Conservation (phyloP, 2,888 invertebrate genomes). For the Ligdia adustata region DNA sequence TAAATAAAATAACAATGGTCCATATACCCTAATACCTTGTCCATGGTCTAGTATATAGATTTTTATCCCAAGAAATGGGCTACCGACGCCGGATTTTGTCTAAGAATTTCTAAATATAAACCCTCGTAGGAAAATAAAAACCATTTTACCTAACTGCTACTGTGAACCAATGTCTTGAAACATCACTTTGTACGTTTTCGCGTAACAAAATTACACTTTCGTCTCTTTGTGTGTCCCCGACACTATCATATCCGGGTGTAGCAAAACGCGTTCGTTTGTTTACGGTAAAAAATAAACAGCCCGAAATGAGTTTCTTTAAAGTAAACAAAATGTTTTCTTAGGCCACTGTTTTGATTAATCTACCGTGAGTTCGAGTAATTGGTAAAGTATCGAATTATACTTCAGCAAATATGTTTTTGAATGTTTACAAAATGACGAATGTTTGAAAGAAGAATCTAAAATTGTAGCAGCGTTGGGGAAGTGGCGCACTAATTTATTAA, state of each 20-base stretch:
- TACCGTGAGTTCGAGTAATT: constrained; percentile 15
- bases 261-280: constrained; percentile 17
- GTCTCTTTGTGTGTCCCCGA: constrained; percentile 20
- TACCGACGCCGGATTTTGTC: no score
- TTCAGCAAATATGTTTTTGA: not conserved
- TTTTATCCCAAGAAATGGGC: no score
- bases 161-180: constrained; percentile 24
- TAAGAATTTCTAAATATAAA: no score
- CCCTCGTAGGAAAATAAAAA: no score
- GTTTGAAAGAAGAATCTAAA: no score
- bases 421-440: not conserved
- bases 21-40: no score
- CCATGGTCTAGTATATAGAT: no score
- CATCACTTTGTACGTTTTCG: constrained; percentile 22
- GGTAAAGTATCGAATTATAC: constrained; percentile 8
- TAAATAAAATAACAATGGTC: no score
- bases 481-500: no score
- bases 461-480: no score
- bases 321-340: constrained; percentile 32
- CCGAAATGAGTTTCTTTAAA: constrained; percentile 27
- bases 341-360: constrained; percentile 22
- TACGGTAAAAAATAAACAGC: constrained; percentile 39
- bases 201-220: constrained; percentile 27
- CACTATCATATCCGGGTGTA: constrained; percentile 22
- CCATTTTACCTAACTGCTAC: no score